These are phyloP conservation scores for Netelia melanura DNA, from an alignment of 2,888 invertebrate species.

Conservation along the genomic window DNA sequence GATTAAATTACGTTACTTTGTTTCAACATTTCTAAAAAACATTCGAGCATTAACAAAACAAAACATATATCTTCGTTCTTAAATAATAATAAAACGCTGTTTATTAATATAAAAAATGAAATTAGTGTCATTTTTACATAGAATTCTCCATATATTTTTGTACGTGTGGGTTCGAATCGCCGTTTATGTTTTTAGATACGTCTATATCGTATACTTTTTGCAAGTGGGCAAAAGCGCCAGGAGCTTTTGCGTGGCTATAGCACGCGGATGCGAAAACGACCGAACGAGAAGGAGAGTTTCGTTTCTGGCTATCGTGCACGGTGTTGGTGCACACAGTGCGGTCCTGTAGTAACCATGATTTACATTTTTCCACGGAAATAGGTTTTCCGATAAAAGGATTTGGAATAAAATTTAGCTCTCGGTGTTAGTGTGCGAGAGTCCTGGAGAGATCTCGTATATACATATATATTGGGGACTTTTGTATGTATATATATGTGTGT, in stretches of 20 bases:
- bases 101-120: background rate
- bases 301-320: constrained; percentile 61
- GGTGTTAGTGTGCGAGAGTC: constrained; percentile 62
- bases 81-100: background rate
- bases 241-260: constrained; percentile 59
- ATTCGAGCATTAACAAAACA: too few relatives aligned
- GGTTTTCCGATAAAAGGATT: constrained; percentile 82
- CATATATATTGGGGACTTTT: background rate
- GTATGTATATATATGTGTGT: background rate
- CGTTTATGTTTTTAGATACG: constrained; percentile 37
- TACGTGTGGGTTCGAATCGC: constrained; percentile 26
- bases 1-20: too few relatives aligned
- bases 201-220: constrained; percentile 31
- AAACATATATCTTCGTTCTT: background rate
- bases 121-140: background rate
- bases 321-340: constrained; percentile 50
- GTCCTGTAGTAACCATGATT: constrained; percentile 76
- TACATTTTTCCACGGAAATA: constrained; percentile 81
- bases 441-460: constrained; percentile 9
- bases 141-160: constrained; percentile 12
- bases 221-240: constrained; percentile 6
- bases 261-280: constrained; percentile 58
- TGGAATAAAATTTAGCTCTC: constrained; percentile 81
- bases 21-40: too few relatives aligned
- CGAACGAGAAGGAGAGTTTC: constrained; percentile 57